Base-by-base conservation (phyloP, 2,113 vertebrate genomes). In the Xyliphius kryptos region DNA sequence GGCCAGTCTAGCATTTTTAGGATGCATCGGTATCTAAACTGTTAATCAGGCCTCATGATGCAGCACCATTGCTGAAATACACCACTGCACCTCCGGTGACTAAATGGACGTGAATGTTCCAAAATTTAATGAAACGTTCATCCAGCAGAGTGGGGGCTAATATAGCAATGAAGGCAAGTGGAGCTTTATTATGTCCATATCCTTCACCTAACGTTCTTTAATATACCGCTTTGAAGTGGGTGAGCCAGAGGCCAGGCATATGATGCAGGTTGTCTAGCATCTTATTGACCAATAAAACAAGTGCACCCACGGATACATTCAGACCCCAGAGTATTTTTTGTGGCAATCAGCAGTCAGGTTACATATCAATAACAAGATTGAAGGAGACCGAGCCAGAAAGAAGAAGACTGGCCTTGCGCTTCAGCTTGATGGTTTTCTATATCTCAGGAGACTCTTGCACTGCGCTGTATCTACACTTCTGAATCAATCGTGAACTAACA, bases 331-430 rank as follows among this genome's bases (percentile, higher is more conserved):
- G 79, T 81, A 77, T 81, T 82, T 46, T 82, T 75, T 74, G 65
- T 66, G 66, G 72, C 75, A 80, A 82, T 86, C 82, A 79, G 81
- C 79, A 81, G 77, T 74, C 75, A 70, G 78, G 78, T 82, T 82
- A 79, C 76, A 79, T 85, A 81, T 86, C 78, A 85, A 78, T 81
- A 79, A 80, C 77, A 66, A 77, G n/a, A 40, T 54, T 13, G 19
- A 37, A 52, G 13, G 56, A 19, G 68, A 46, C 59, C 68, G 64
- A 66, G 68, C 73, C 71, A 6, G 43, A 11, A 78, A 73, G 69
- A 76, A 70, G 48, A 67, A 40, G 38, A 50, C 49, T 56, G 53
- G 40, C 63, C 48, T 67, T 58, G 51, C 54, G 72, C 75, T 80
- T 78, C 32, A 69, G 73, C 66, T 69, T 73, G 67, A 73, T 79